phyloP scores from a whole-genome alignment of 2,888 invertebrate species.

The Onchidella celtica region DNA sequence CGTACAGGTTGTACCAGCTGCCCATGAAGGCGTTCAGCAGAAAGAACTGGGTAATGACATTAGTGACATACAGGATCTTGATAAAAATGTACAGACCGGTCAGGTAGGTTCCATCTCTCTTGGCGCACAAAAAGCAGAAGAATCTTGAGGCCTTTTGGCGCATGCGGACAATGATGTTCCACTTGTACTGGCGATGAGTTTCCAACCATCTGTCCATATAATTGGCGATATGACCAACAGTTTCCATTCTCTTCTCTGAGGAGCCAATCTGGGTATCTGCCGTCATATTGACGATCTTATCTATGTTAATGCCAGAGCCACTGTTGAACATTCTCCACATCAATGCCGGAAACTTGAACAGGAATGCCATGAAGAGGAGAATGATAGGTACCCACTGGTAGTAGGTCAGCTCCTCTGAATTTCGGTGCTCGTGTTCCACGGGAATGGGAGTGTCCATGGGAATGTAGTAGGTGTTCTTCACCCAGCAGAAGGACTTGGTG shows the following conservation, averaged over 20 bases:
- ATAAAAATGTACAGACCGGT: conserved; percentile 73
- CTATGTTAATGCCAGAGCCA: conserved; percentile 72
- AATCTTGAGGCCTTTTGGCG: conserved; percentile 66
- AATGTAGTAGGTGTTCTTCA: conserved; percentile 76
- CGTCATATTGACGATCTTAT: conserved; percentile 71
- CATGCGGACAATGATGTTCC: conserved; percentile 67
- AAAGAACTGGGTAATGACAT: conserved; percentile 73
- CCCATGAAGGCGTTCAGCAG: conserved; percentile 73
- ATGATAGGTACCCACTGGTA: conserved; percentile 80
- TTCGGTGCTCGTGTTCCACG: conserved; percentile 62
- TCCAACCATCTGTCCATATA: conserved; percentile 75
- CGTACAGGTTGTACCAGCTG: conserved; percentile 71
- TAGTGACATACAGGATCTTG: conserved; percentile 69
- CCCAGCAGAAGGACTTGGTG: conserved; percentile 76
- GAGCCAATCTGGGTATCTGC: conserved; percentile 67
- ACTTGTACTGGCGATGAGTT: conserved; percentile 69
- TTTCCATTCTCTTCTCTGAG: conserved; percentile 65
- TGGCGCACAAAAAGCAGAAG: conserved; percentile 69
- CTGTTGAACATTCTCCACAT: conserved; percentile 80
- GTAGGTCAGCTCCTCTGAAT: conserved; percentile 71
- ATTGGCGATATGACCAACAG: conserved; percentile 66
- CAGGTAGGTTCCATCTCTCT: conserved; percentile 72
- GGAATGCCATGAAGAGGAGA: conserved; percentile 81
- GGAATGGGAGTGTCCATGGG: conserved; percentile 72
- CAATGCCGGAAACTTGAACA: conserved; percentile 81